Evolutionary conservation across 1,140 invertebrate genomes (phyloP), one percentile per base, ranked within the genome.

Genomic region (Epicauta chinensis): DNA sequence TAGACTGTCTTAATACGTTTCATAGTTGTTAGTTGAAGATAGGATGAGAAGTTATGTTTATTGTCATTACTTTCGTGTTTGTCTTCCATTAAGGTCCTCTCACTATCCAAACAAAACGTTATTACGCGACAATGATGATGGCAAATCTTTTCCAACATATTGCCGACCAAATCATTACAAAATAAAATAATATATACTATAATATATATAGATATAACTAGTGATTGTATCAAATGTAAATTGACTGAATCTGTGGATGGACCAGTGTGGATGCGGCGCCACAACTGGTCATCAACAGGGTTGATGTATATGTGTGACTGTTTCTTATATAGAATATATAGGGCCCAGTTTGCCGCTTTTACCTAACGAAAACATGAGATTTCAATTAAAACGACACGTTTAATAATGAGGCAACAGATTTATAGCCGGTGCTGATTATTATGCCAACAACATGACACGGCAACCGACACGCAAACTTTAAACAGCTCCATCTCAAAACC

Each of bases 361-460:
- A 46, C 49, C 56, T 50, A 59, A 54, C 52, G 4, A 59, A 59
- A 61, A 63, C 62, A 64, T 60, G 58, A 62, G 62, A 64, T 64
- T 64, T 64, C 62, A 64, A 64, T 64, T 64, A 64, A 64, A 64
- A 55, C 56, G 60, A 64, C 60, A 64, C 62, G 56, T 59, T 64
- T 59, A 60, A 60, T 64, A 64, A 64, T 64, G 62, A 64, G 62
- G 50, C 43, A 41, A 54, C 52, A 60, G 62, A 64, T 64, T 64
- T 64, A 64, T 62, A 48, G 62, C 53, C 42, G 58, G 45, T 49
- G 52, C 53, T 60, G 59, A 62, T 64, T 64, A 64, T 60, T 61
- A 61, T 58, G 57, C 55, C 61, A 57, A 53, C 49, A 55, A 41
- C 38, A 49, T 7, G 23, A 49, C 37, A 39, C 17, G 36, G 46